Base-by-base conservation (phyloP, 2,888 invertebrate genomes). In the Diachrysia chrysitis region DNA sequence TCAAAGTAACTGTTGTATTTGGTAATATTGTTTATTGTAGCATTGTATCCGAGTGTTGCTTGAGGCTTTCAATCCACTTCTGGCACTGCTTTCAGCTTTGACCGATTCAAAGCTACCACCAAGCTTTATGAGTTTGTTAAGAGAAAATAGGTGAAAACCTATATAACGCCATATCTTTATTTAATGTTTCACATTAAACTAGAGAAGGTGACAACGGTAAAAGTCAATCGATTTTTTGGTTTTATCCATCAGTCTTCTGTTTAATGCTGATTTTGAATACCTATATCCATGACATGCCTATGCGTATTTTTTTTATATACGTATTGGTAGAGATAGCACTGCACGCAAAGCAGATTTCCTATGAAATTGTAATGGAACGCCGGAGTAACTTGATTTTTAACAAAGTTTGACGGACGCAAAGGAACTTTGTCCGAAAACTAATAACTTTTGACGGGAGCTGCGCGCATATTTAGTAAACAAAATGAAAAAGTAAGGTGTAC, bases 51-150 rank as follows among this genome's bases (percentile, higher is more conserved):
- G 42, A n/a, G 48, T 51, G 48, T 58, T 35, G 29, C 46, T 53
- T 25, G 10, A 23, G 35, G 62, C 7, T 63, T 9, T 37, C 35
- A 63, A 54, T 48, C 23, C 57, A 60, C 46, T 74, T 23, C 57
- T 63, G 14, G 46, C 14, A 19, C 46, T 37, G 17, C 63, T 69
- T 69, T 68, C 58, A 19, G 59, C 51, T 48, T 60, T 19, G 62
- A 57, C 56, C 53, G 23, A 21, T 25, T 37, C 29, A 63, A 74
- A 74, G 59, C 57, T 58, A 48, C 46, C 10, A 72, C 42, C 63
- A 54, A 69, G 63, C 63, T 60, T n/a, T 63, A 19, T 53, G 69
- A 69, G 53, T 46, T 51, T 51, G 21, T 67, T 60, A 19, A 16
- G 19, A 21, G 19, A 21, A 42, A n/a, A n/a, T n/a, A 7, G 42